phyloP scores from a whole-genome alignment of 1,140 invertebrate genomes.

The Trichomalopsis sarcophagae region DNA sequence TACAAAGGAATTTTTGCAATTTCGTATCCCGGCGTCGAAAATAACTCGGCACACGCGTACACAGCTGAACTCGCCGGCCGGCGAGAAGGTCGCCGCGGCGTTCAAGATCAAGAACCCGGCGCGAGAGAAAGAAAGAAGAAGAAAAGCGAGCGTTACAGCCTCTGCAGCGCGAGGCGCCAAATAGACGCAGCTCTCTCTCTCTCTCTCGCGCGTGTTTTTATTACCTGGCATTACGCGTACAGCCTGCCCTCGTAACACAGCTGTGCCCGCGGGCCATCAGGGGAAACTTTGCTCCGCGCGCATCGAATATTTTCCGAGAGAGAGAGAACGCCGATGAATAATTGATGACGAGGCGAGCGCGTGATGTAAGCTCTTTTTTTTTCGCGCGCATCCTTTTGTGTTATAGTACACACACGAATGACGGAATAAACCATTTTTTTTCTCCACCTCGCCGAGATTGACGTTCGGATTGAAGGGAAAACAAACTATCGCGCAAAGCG shows the following conservation, averaged over 20 bases:
- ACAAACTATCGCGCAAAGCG: background rate
- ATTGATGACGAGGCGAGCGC: background rate
- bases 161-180: background rate
- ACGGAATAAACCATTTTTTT: background rate
- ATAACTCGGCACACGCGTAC: no score
- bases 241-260: background rate
- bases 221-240: background rate
- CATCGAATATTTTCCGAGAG: background rate
- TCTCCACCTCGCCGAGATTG: no score
- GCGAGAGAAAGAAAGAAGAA: background rate
- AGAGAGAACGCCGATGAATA: background rate
- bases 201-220: background rate
- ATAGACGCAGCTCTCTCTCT: background rate
- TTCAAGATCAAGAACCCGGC: conserved; percentile 17
- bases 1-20: no score
- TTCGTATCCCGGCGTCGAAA: no score
- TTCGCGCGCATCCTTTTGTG: background rate
- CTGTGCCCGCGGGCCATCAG: background rate
- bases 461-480: background rate
- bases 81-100: background rate
- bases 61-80: no score
- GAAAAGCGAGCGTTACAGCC: background rate
- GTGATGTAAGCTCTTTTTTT: background rate
- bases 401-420: background rate
- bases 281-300: background rate